Base-by-base conservation (phyloP, 2,113 vertebrate species). In the Loxodonta africana region DNA sequence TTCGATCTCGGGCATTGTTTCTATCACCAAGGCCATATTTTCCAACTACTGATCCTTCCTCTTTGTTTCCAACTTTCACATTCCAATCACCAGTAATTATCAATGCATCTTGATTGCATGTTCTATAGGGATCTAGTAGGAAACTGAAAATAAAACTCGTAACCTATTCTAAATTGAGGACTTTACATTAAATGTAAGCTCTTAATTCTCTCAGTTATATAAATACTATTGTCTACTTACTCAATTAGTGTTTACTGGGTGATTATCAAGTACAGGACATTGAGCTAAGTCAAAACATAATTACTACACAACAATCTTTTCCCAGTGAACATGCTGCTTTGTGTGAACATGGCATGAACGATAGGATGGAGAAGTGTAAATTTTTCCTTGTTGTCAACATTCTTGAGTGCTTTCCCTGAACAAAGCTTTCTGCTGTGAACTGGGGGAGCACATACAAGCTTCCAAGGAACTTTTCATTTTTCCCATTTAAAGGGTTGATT, bases 81-180 rank as follows among this genome's bases (percentile, higher is more conserved):
- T 37, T 37, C 37, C 37, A 37, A 37, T 37, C 37, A 37, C 37
- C 37, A 37, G 37, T 37, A 37, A 37, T 37, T 37, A 37, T 37
- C 37, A 37, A 37, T 37, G 37, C 37, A 37, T 37, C 37, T 37
- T 37, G 37, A 37, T 37, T 37, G 37, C 37, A 37, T 37, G 37
- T 37, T 37, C 37, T 37, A n/a, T 33, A 81, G 33, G 5, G 33
- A 65, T 74, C 6, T 77, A 63, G 65, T 77, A 41, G 25, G 20
- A 96, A 86, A 82, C 83, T 67, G 51, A 93, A 96, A 96, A 57
- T 83, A 88, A 94, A 96, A 89, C 90, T 83, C 77, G 44, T 71
- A 94, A 60, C 62, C 30, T 83, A 51, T 76, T 89, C 48, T 76
- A 95, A 95, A 74, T 74, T 60, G 46, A 84, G 51, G n/a, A 81